Base-by-base conservation (phyloP, 1,140 invertebrate genomes). In the Oedothorax gibbosus region DNA sequence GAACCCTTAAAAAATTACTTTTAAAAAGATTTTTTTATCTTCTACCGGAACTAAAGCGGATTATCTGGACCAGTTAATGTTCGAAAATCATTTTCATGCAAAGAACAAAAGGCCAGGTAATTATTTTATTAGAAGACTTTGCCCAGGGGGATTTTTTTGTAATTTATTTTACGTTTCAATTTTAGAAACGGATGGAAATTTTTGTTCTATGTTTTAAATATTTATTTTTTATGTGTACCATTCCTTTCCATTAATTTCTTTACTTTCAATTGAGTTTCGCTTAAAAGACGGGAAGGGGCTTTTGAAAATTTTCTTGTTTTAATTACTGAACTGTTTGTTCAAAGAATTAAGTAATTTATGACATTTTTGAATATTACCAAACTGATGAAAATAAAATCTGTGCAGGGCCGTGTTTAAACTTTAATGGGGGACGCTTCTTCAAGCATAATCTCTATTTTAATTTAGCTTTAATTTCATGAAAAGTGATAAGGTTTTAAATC, bases 91-190 rank as follows among this genome's bases (percentile, higher is more conserved):
- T 77, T 77, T 77, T 77, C 75, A 49, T 77, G 62, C 15, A 15
- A 18, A 77, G 53, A 56, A 77, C 60, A 77, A 77, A 35, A 77
- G 75, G 21, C 57, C 15, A 18, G 49, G 75, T 77, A 77, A 77
- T 77, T 77, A 77, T 77, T 77, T 77, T 77, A 77, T 77, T 77
- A 77, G 75, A 77, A 65, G 15, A 65, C 21, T 77, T 56, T 54
- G 64, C 72, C 57, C 72, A 35, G 20, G 72, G 54, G 72, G 35
- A 75, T 57, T 75, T 75, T 75, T 62, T 35, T 35, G 35, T 75
- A 21, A 75, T 57, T 75, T 77, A 18, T 20, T 12, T 77, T 21
- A 51, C 51, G 62, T 76, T 77, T 77, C 50, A 54, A 51, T 21
- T 53, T 77, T 21, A 64, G 62, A 64, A 77, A 35, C 75, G 65